Conservation (phyloP, 2,888 invertebrate species). For the Coenonympha glycerion region DNA sequence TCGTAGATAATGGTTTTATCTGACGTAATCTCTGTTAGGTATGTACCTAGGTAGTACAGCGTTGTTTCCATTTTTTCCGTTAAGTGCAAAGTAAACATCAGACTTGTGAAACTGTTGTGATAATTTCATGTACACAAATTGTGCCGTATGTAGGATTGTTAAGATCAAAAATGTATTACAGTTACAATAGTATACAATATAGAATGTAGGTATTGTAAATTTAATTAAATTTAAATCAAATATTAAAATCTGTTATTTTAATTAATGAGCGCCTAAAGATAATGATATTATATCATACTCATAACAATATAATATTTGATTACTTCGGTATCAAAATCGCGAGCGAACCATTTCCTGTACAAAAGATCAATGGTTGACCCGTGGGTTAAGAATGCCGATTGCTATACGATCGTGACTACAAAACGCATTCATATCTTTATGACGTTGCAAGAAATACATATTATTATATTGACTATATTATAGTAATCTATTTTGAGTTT, state of each 20-base stretch:
- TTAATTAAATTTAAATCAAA: too few species aligned
- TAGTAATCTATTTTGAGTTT: too few species aligned
- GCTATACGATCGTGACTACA: constrained; percentile 8
- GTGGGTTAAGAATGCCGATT: constrained; percentile 2
- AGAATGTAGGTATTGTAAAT: too few species aligned
- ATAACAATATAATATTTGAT: too few species aligned
- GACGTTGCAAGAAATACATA: neutral
- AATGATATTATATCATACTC: too few species aligned
- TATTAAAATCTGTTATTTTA: too few species aligned
- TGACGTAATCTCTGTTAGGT: constrained; percentile 21
- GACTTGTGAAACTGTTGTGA: neutral
- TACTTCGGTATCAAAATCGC: neutral
- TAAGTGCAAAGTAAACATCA: constrained; percentile 1
- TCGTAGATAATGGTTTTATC: constrained; percentile 20
- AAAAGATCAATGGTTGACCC: constrained; percentile 10
- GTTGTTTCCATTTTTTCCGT: neutral
- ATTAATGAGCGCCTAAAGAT: too few species aligned
- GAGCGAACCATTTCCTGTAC: neutral
- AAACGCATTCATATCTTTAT: neutral
- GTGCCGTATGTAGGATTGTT: neutral
- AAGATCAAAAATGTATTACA: neutral
- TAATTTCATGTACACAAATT: neutral
- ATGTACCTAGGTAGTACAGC: too few species aligned
- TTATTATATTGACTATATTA: too few species aligned
- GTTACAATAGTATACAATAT: too few species aligned